Conservation (phyloP, 2,113 vertebrate species). For the Bubo bubo region DNA sequence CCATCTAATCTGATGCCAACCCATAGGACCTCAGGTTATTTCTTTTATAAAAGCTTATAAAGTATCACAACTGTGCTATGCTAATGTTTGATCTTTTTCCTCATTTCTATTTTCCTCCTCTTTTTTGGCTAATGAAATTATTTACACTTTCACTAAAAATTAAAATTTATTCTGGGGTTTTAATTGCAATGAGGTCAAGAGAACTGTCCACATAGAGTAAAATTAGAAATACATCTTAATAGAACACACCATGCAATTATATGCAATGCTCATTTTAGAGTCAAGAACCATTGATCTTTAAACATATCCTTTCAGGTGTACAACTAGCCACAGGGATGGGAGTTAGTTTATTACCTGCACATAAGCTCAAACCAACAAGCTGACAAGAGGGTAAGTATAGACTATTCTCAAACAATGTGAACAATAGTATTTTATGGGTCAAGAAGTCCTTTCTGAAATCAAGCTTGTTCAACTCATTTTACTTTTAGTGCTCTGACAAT, state of each 20-base stretch:
- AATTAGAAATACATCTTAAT: conserved; percentile 15
- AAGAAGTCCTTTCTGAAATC: background rate
- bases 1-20: conserved; percentile 23
- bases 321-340: background rate
- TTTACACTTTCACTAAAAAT: background rate
- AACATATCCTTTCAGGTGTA: conserved; percentile 1
- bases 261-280: background rate
- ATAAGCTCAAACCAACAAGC: conserved; percentile 38
- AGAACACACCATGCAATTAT: background rate
- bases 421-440: background rate
- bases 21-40: conserved; percentile 11
- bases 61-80: background rate
- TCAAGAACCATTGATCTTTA: conserved; percentile 38
- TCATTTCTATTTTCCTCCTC: background rate
- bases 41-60: conserved; percentile 37
- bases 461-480: background rate
- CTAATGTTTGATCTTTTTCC: background rate
- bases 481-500: background rate
- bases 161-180: background rate
- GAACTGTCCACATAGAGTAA: background rate
- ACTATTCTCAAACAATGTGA: conserved; percentile 6
- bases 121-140: background rate
- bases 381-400: conserved; percentile 18
- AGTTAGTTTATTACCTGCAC: conserved; percentile 45
- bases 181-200: background rate